A percentile compares a stretch with the other conserved stretches of the same genome.
These are phyloP conservation scores for Albula goreensis DNA, from an alignment of 2,113 vertebrate species.

Conservation along the genomic window DNA sequence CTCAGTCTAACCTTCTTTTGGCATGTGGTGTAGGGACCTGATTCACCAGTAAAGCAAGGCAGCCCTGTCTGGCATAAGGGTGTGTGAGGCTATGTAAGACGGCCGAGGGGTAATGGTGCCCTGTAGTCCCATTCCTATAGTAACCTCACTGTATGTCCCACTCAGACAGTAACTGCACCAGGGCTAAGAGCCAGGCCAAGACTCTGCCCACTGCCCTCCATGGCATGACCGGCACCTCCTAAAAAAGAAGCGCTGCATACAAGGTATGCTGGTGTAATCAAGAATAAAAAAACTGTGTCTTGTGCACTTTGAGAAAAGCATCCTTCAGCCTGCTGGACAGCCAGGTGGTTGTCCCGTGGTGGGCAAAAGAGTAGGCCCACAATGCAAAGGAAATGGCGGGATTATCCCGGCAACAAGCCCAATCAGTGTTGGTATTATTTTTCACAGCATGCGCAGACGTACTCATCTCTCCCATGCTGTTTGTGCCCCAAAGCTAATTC, in stretches of 20 bases:
- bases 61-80: background rate
- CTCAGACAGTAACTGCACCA: background rate
- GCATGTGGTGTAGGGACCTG: background rate
- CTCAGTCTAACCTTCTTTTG: background rate
- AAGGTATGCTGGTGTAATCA: background rate
- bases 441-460: background rate
- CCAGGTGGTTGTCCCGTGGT: no score
- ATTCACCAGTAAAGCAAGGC: background rate
- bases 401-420: background rate
- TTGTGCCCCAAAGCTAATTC: no score
- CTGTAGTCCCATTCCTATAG: background rate
- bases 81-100: no score
- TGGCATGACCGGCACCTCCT: conserved; percentile 1
- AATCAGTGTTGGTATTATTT: background rate
- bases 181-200: background rate
- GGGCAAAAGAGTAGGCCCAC: no score
- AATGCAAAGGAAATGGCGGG: background rate
- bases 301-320: background rate
- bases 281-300: background rate
- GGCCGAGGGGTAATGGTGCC: no score
- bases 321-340: background rate
- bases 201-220: background rate
- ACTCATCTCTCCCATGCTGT: background rate
- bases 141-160: background rate
- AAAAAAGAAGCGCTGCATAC: conserved; percentile 6